Base-by-base conservation (phyloP, 2,113 vertebrate genomes). In the Seriola quinqueradiata region DNA sequence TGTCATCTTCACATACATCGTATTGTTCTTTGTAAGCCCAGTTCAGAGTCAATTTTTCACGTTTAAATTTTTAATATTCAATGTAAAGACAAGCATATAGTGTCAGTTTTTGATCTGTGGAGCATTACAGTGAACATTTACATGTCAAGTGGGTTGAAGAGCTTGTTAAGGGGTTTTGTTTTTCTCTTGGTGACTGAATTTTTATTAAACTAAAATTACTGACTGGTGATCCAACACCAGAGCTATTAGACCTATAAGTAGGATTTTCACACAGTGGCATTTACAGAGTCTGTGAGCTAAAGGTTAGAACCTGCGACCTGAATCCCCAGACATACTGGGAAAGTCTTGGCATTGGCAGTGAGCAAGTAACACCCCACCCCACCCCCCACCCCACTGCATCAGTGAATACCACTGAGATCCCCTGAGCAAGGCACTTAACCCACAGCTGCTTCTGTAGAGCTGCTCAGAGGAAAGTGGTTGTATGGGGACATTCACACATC, bases 341-440 rank as follows among this genome's bases (percentile, higher is more conserved):
- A 69, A 58, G 68, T 74, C 59, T 77, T 70, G 68, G 70, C 28
- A n/a, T 40, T 40, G 12, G 36, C 59, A 75, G 70, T 40, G 66
- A 81, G 75, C 12, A 0, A 42, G 52, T 64, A 64, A 72, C 73
- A 64, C 60, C 50, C 17, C 25, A 28, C 25, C 25, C 25, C 69
- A 77, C 38, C 1, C 38, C 8, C 38, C 38, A 38, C 38, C 52
- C 57, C 65, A 13, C 69, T 67, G 86, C 77, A 67, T 79, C 17
- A 46, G 52, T 79, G 55, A 83, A 60, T 34, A 52, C 74, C 63
- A 61, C 50, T 48, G 63, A 76, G 65, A 34, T 71, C 79, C 76
- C 83, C 66, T 17, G 73, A 88, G 84, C 66, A 75, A 78, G 63
- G 65, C 79, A 80, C 42, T 79, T 79, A 83, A 73, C 70, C 46